Base-by-base conservation (phyloP, 1,140 invertebrate species). In the Dolichoris vasculosae region DNA sequence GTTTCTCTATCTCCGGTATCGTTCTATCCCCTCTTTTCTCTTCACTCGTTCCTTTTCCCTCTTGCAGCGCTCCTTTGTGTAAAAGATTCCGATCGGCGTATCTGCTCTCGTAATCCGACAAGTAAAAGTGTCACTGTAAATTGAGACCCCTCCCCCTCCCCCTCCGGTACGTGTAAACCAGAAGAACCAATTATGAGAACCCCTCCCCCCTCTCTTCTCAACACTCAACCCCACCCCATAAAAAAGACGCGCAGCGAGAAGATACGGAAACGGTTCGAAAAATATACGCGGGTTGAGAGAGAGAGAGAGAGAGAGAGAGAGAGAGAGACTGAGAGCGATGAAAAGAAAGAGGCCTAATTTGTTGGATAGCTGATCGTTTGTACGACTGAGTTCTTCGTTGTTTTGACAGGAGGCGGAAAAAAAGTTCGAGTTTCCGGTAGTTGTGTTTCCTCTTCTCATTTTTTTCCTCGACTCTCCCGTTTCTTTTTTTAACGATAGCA, bases 41-140 rank as follows among this genome's bases (percentile, higher is more conserved):
- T 87, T 88, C 75, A 69, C 87, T 88, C 79, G 23, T 85, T 63
- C 88, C 88, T 87, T 87, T 85, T 59, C 87, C 73, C 76, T 63
- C 32, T 59, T 13, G 38, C 7, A 0, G n/a, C 48, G 46, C 81
- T 43, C 32, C 43, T 69, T 46, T 83, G 43, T 76, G 46, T 35
- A 35, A 83, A 67, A 67, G 59, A 87, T 86, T 85, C 77, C 59
- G 30, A 67, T 46, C 40, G 40, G 23, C 79, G n/a, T 13, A 38
- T 38, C 40, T 38, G 67, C 35, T 46, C 71, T 26, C 35, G 43
- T 77, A 84, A 79, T 77, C 83, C 76, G 83, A 78, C 83, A 79
- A 78, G 82, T 71, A 67, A 83, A 83, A 84, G 83, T 84, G 83
- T 84, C 77, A 69, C 77, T 84, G 83, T 80, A 85, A 85, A 85